Evolutionary conservation across 2,113 vertebrate genomes (phyloP).

Genomic region (Pseudorasbora parva): DNA sequence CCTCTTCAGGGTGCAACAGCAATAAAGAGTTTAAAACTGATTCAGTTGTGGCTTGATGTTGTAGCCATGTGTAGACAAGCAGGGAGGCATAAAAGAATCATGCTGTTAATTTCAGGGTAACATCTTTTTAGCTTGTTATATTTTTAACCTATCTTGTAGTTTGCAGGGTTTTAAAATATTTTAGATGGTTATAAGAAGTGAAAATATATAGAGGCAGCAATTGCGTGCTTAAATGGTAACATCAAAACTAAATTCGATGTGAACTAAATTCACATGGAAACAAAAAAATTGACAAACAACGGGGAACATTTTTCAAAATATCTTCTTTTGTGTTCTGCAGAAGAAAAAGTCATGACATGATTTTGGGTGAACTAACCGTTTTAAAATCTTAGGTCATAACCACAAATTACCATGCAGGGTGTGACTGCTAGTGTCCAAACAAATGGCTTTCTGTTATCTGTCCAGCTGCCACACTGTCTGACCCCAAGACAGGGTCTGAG

Average conservation of each 20-base stretch:
- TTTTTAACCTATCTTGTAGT: not conserved
- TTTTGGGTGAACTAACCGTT: not conserved
- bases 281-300: not conserved
- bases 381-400: not conserved
- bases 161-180: not conserved
- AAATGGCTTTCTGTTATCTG: conserved; percentile 25
- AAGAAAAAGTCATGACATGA: not conserved
- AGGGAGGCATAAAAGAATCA: not conserved
- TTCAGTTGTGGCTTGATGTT: conserved; percentile 19
- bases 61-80: conserved; percentile 9
- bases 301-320: not conserved
- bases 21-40: conserved; percentile 18
- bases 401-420: conserved; percentile 13
- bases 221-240: not conserved
- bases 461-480: conserved; percentile 18
- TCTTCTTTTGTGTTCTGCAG: not conserved
- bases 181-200: not conserved
- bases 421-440: conserved; percentile 25
- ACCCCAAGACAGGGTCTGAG: conserved; percentile 23
- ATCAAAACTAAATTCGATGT: no score
- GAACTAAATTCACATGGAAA: no score
- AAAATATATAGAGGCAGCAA: not conserved
- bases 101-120: not conserved
- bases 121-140: not conserved
- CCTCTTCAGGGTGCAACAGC: not conserved